phyloP scores from a whole-genome alignment of 2,888 invertebrate genomes.

The Dione juno region DNA sequence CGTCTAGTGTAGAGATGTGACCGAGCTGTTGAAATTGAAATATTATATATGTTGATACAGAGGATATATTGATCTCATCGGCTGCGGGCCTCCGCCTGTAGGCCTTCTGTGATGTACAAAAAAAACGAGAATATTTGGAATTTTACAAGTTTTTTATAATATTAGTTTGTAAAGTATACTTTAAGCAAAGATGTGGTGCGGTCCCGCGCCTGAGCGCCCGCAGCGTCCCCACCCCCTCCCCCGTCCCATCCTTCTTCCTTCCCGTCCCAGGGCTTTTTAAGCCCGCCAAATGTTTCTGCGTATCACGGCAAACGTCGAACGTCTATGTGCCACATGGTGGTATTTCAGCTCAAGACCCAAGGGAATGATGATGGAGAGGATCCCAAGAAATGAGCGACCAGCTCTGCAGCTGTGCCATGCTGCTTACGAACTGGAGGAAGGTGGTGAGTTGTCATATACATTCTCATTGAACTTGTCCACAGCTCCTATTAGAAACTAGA shows the following conservation, averaged over 20 bases:
- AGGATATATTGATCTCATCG: constrained; percentile 77
- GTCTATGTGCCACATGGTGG: constrained; percentile 38
- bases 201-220: constrained; percentile 64
- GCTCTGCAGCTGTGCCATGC: neutral
- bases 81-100: constrained; percentile 68
- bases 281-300: constrained; percentile 51
- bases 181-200: constrained; percentile 75
- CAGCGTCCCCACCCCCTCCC: constrained; percentile 58
- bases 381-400: neutral
- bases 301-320: constrained; percentile 45
- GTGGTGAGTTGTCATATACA: neutral
- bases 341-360: constrained; percentile 39
- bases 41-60: constrained; percentile 79
- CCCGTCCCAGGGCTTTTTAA: constrained; percentile 55
- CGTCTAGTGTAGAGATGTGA: constrained; percentile 71
- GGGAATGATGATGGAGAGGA: neutral
- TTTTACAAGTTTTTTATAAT: constrained; percentile 83
- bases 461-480: too few relatives aligned
- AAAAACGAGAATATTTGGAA: constrained; percentile 80
- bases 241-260: constrained; percentile 53
- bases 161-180: constrained; percentile 80
- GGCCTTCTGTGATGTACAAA: constrained; percentile 83
- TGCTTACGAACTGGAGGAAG: neutral
- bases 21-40: constrained; percentile 76
- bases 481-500: too few relatives aligned